phyloP scores from a whole-genome alignment of 1,140 invertebrate species.

The Drosophila arawakana region DNA sequence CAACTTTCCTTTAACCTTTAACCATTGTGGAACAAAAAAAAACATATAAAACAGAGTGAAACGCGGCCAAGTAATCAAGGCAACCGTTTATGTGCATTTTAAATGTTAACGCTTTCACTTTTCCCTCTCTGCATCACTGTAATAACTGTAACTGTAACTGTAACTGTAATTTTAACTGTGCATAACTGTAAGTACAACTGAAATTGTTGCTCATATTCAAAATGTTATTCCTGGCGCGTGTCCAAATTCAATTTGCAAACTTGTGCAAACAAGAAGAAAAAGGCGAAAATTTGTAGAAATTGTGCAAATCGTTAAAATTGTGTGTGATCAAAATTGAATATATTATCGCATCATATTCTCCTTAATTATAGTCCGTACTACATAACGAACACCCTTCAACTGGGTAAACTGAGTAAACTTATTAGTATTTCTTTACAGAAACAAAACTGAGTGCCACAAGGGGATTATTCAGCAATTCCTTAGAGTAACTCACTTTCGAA shows the following conservation, averaged over 20 bases:
- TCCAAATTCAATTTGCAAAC: conserved; percentile 36
- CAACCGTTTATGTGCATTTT: conserved; percentile 72
- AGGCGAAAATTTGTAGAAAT: not conserved
- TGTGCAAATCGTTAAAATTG: conserved; percentile 1
- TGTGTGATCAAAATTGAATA: conserved; percentile 1
- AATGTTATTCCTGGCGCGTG: not conserved
- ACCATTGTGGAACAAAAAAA: conserved; percentile 34
- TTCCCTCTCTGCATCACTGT: conserved; percentile 12
- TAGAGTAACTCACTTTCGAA: no score
- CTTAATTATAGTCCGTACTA: not conserved
- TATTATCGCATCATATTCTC: conserved; percentile 26
- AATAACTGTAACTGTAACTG: conserved; percentile 5
- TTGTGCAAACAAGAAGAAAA: not conserved
- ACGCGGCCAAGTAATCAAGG: conserved; percentile 66
- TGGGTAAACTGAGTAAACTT: no score
- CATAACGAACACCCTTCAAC: not conserved
- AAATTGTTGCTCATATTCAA: conserved; percentile 8
- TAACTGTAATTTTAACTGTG: conserved; percentile 2
- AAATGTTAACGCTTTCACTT: conserved; percentile 40
- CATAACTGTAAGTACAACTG: conserved; percentile 19
- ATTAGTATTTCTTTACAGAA: no score
- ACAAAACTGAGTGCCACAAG: no score
- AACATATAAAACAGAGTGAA: conserved; percentile 29
- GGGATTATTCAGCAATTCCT: no score
- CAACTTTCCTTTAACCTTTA: conserved; percentile 65